Base-by-base conservation (phyloP, 2,113 vertebrate genomes). In the Chlorodrepanis virens region DNA sequence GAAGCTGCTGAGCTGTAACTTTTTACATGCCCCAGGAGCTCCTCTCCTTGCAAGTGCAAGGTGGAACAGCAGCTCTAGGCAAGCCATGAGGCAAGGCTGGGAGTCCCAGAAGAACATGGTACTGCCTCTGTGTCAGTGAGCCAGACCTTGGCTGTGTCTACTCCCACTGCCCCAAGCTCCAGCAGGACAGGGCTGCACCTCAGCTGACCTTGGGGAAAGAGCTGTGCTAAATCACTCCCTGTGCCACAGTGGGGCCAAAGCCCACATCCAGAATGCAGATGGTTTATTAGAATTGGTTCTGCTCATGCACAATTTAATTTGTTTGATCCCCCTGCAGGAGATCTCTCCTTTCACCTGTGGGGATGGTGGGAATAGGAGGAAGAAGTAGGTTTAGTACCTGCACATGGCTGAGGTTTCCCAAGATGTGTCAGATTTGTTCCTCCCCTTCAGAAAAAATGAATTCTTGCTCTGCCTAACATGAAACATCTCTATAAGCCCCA, bases 1-100 rank as follows among this genome's bases (percentile, higher is more conserved):
- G 21, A 59, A 39, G 0, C 0, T 11, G 3, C 7, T 27, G 11
- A 37, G 21, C 21, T 63, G 9, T 9, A 54, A 22, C 16, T 44
- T 71, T 5, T 52, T 35, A 6, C 3, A 3, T 61, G 2, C 16
- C 28, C 14, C 1, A 5, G 40, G 37, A 39, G 4, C 9, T 40
- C 17, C 4, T 59, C n/a, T 88, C 22, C 25, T 33, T 75, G 10
- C 3, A 57, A 77, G n/a, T 25, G 37, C 29, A 84, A 56, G 28
- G 17, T 65, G 6, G 12, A 79, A 1, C 8, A 89, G 11, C 8
- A 79, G 11, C 6, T 83, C 12, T 7, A 61, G 21, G 59, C 31
- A 75, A 60, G 6, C 8, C 20, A 6, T 33, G n/a, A 25, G 25
- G 15, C 31, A 68, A 63, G 31, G 15, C 28, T 79, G n/a, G 4